Percentiles rank a stretch among this genome's conserved stretches.
Conservation (phyloP, 1,140 invertebrate genomes). For the Chironomus tepperi region DNA sequence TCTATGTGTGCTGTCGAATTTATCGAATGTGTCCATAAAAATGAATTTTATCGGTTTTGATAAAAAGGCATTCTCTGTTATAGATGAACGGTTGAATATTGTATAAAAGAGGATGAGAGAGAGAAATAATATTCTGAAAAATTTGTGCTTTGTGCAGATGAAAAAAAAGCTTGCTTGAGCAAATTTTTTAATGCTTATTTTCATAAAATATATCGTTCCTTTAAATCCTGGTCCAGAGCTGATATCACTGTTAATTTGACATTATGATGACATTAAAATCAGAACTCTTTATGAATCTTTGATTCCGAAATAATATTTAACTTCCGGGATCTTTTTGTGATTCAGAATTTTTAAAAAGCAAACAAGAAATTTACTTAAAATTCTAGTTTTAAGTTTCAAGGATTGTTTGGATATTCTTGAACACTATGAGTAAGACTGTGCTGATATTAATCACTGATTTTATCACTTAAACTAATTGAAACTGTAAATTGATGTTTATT, state of each 20-base stretch:
- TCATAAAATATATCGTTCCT: background rate
- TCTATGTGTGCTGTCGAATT: conserved; percentile 19
- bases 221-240: background rate
- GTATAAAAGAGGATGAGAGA: background rate
- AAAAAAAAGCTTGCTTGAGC: background rate
- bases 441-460: too few species aligned
- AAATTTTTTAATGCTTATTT: background rate
- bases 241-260: background rate
- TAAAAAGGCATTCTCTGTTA: background rate
- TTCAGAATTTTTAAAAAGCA: too few species aligned
- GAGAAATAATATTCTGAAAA: background rate
- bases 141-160: background rate
- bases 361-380: too few species aligned
- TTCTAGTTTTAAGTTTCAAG: too few species aligned
- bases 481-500: too few species aligned
- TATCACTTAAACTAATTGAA: too few species aligned
- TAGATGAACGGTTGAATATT: background rate
- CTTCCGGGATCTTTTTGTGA: too few species aligned
- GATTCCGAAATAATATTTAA: background rate
- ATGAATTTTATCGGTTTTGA: background rate
- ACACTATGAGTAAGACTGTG: too few species aligned
- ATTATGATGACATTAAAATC: too few species aligned
- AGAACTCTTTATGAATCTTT: too few species aligned
- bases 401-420: too few species aligned
- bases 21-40: conserved; percentile 13